A percentile compares a stretch with the other conserved stretches of the same genome.
phyloP scores from a whole-genome alignment of 37 sponge, comb jelly and placozoan genomes.

The Crambe crambe region DNA sequence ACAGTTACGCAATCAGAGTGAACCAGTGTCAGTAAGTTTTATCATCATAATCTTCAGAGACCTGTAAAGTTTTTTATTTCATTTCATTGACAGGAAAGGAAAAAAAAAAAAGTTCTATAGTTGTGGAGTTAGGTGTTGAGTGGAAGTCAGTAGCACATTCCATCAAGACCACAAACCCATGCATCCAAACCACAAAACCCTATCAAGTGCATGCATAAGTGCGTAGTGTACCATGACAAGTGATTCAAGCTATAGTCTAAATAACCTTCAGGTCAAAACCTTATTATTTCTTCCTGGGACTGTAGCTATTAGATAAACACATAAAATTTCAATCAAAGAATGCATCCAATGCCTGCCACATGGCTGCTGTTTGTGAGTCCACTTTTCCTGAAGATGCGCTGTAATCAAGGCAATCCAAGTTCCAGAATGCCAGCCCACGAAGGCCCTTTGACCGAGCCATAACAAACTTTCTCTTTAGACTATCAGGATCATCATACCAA shows the following conservation, averaged over 20 bases:
- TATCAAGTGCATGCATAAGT: neutral
- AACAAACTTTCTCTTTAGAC: slow-evolving; percentile 71
- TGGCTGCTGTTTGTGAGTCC: neutral
- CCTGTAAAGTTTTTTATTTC: too few relatives aligned
- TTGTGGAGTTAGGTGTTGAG: too few relatives aligned
- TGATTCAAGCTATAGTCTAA: neutral
- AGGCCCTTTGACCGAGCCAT: slow-evolving; percentile 38
- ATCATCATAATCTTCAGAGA: too few relatives aligned
- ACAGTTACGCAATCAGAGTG: too few relatives aligned
- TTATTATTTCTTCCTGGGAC: neutral
- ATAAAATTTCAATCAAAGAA: too few relatives aligned
- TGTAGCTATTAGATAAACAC: too few relatives aligned
- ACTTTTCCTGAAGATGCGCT: neutral
- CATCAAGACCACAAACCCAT: neutral
- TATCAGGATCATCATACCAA: slow-evolving; percentile 88
- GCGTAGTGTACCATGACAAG: neutral
- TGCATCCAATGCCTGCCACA: neutral
- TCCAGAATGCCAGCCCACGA: slow-evolving; percentile 81
- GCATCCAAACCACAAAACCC: neutral
- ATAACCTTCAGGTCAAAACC: neutral
- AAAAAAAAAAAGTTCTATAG: too few relatives aligned
- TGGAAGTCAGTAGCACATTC: neutral
- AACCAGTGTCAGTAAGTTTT: too few relatives aligned
- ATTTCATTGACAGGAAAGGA: too few relatives aligned
- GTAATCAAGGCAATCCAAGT: slow-evolving; percentile 65